phyloP scores from a whole-genome alignment of 2,797 vertebrate genomes.

The Melanotaenia trifasciata region DNA sequence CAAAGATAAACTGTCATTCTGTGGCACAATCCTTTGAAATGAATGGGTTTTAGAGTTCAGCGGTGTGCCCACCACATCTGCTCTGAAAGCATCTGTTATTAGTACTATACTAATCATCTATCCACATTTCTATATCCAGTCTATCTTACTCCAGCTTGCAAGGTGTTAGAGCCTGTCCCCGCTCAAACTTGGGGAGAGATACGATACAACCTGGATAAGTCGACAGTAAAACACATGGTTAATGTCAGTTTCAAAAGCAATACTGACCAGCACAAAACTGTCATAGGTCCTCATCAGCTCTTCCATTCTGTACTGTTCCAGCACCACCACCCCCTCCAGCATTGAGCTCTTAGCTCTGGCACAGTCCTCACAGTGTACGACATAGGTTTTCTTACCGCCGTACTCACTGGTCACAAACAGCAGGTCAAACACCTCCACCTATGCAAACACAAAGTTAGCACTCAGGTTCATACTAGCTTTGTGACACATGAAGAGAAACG shows the following conservation, averaged over 20 bases:
- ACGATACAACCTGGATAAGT: background rate
- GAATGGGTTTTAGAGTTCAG: too few relatives aligned
- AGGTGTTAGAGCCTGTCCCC: background rate
- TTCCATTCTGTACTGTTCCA: conserved; percentile 96
- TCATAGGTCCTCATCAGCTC: conserved; percentile 94
- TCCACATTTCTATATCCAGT: too few relatives aligned
- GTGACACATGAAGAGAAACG: background rate
- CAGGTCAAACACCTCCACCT: conserved; percentile 94
- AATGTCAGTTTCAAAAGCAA: background rate
- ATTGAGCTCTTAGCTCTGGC: conserved; percentile 84
- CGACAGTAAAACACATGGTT: background rate
- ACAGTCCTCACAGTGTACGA: conserved; percentile 95
- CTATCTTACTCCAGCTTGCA: too few relatives aligned
- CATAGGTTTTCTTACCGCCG: conserved; percentile 89
- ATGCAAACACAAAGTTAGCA: conserved; percentile 26
- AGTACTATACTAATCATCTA: too few relatives aligned
- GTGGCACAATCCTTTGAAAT: too few relatives aligned
- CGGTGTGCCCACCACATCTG: too few relatives aligned
- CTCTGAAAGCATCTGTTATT: too few relatives aligned
- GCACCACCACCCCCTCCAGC: conserved; percentile 88
- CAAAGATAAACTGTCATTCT: too few relatives aligned
- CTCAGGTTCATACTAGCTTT: background rate
- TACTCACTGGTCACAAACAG: conserved; percentile 94
- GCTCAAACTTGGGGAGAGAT: background rate
- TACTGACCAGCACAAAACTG: conserved; percentile 89